Percentiles rank a stretch among this genome's conserved stretches.
phyloP scores from a whole-genome alignment of 2,113 vertebrate species.

The Rhinoderma darwinii region DNA sequence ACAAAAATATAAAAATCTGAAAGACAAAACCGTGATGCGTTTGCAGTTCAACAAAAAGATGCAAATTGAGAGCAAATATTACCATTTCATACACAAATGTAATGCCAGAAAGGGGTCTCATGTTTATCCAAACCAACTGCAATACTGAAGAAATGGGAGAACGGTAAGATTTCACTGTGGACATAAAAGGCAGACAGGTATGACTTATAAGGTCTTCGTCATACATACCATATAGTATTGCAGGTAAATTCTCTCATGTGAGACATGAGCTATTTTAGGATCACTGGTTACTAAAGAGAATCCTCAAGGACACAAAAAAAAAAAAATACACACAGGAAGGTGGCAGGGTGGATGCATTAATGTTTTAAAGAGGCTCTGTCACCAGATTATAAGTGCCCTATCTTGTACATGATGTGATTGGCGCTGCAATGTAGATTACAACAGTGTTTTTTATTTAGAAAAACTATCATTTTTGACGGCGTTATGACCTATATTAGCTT shows the following conservation, averaged over 20 bases:
- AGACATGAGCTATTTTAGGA: too few species aligned
- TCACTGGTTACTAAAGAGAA: too few species aligned
- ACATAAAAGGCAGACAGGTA: not conserved
- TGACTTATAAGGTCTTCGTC: not conserved
- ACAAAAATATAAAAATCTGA: not conserved
- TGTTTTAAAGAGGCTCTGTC: too few species aligned
- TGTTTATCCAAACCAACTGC: not conserved
- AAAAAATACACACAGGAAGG: too few species aligned
- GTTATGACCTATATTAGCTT: too few species aligned
- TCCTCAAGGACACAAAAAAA: too few species aligned
- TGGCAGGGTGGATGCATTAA: too few species aligned
- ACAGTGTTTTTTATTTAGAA: too few species aligned
- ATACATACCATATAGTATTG: not conserved
- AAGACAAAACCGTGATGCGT: not conserved
- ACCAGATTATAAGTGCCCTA: too few species aligned
- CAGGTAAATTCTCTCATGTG: not conserved
- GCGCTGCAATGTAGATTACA: too few species aligned
- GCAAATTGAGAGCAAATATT: not conserved
- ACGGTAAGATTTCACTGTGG: not conserved
- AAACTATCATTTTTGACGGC: too few species aligned
- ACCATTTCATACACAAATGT: not conserved
- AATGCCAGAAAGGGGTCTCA: not conserved
- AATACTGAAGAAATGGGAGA: not conserved
- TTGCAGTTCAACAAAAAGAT: not conserved
- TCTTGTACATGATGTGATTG: too few species aligned